phyloP scores from a whole-genome alignment of 2,888 invertebrate species.

The Timandra comae region DNA sequence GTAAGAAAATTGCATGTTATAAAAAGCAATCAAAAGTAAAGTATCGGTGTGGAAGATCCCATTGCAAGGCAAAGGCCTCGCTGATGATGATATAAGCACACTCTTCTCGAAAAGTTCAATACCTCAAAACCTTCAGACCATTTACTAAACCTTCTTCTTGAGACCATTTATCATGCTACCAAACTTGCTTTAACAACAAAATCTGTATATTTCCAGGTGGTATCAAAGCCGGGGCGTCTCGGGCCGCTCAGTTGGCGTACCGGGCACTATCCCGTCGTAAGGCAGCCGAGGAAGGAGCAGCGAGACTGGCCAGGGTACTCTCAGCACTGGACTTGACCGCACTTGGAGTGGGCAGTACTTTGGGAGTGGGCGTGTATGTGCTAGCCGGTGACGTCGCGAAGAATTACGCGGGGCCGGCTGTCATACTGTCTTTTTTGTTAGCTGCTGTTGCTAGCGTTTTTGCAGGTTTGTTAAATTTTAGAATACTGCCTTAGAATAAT shows the following conservation, averaged over 20 bases:
- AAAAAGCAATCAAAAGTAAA: too few species aligned
- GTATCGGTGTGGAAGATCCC: too few species aligned
- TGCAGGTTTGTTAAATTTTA: conserved; percentile 83
- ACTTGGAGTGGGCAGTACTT: conserved; percentile 90
- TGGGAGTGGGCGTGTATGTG: conserved; percentile 97
- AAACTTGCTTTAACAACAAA: too few species aligned
- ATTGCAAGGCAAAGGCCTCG: too few species aligned
- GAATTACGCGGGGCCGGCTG: conserved; percentile 92
- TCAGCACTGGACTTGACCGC: conserved; percentile 90
- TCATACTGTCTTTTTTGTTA: conserved; percentile 91
- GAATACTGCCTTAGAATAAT: too few species aligned
- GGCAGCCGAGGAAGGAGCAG: conserved; percentile 64
- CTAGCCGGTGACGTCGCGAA: conserved; percentile 93
- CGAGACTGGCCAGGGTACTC: conserved; percentile 82
- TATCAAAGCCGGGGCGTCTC: conserved; percentile 53
- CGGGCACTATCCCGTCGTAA: conserved; percentile 61
- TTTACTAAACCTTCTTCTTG: too few species aligned
- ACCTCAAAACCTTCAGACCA: too few species aligned
- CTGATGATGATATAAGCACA: too few species aligned
- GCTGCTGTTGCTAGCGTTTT: conserved; percentile 95
- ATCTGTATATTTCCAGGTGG: conserved; percentile 39
- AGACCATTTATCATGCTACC: too few species aligned
- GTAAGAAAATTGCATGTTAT: too few species aligned
- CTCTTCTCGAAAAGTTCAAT: too few species aligned
- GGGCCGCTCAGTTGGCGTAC: conserved; percentile 50